Evolutionary conservation across 1,140 invertebrate genomes (phyloP), one percentile per base, ranked within the genome.

Genomic region (Zaprionus africanus): DNA sequence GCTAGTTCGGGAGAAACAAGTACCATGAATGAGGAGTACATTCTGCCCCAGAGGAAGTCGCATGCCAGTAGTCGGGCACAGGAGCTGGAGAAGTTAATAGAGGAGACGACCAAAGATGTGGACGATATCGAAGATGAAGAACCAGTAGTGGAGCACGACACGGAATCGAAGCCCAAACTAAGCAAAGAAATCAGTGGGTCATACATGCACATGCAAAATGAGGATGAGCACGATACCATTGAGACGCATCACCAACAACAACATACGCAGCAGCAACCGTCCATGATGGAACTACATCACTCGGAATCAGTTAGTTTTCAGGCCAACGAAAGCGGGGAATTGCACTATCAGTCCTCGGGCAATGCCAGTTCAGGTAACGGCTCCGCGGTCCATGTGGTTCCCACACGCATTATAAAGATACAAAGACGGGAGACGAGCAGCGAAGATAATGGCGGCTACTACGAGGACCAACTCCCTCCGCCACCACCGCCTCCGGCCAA

Each of bases 61-160:
- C 82, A 84, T 12, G 63, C 80, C 19, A 80, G 76, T 43, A 90
- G 80, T 17, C 75, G 91, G 19, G 80, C 88, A 2, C 82, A 82
- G 22, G 91, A 91, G 54, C 59, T 92, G 36, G 91, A 92, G 41
- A 92, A 92, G 59, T 72, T 92, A 0, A 92, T 92, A n/a, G 91
- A 92, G 51, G 91, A 92, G 58, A 92, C 91, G 64, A 92, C 91
- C 78, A 92, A 92, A 90, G 91, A 92, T 76, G 90, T 92, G 36
- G 91, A 92, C 7, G 91, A 92, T 57, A 87, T 87, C 13, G 91
- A 92, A 6, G 84, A 87, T 17, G 70, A 74, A 4, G 84, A 87
- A n/a, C 26, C 67, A 11, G 67, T 43, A 3, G 60, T 70, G 0
- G 73, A 76, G 1, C 85, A 90, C 4, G 84, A 81, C 1, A 46